Evolutionary conservation across 1,140 invertebrate species (phyloP), one percentile per base, ranked within the genome.

Genomic region (Dolichoris vasculosae): DNA sequence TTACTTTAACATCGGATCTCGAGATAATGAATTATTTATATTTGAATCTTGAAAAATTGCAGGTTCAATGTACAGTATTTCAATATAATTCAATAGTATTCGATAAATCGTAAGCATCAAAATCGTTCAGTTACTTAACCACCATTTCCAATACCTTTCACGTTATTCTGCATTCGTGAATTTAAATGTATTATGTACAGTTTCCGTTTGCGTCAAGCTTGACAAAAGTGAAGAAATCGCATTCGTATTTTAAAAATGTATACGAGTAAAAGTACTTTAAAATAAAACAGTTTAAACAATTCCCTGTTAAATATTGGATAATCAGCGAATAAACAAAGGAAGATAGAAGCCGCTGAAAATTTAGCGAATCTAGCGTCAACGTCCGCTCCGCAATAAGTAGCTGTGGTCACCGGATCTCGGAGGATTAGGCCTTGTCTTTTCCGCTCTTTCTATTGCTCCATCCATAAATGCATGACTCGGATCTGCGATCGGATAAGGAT

Each of bases 391-490:
- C 43, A 46, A 59, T 48, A 59, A 38, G 43, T 17, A 32, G 3
- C 30, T 46, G 30, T 9, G n/a, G 26, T 59, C 35, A 15, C 48
- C 0, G 4, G 17, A 7, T 32, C 35, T 43, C 38, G 46, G 55
- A 17, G 40, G 67, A 73, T 82, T 82, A 82, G 46, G 30, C 30
- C 9, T 40, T 71, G 20, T 32, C 76, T 78, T 59, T 59, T 9
- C 4, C 30, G 26, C n/a, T 69, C 35, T 32, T 23, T 26, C 46
- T 51, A 51, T 51, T n/a, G 82, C 87, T 76, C 78, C 77, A 88
- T 90, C 87, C 88, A 89, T 89, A 89, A 90, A 90, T 91, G 89
- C 87, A 88, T 88, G 88, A 86, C 82, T 77, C 86, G 86, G 85
- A 80, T 82, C 82, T 81, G 63, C 82, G 84, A 87, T 89, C 78